These are phyloP conservation scores for Drosophila santomea DNA, from an alignment of 1,140 invertebrate genomes.

Conservation along the genomic window DNA sequence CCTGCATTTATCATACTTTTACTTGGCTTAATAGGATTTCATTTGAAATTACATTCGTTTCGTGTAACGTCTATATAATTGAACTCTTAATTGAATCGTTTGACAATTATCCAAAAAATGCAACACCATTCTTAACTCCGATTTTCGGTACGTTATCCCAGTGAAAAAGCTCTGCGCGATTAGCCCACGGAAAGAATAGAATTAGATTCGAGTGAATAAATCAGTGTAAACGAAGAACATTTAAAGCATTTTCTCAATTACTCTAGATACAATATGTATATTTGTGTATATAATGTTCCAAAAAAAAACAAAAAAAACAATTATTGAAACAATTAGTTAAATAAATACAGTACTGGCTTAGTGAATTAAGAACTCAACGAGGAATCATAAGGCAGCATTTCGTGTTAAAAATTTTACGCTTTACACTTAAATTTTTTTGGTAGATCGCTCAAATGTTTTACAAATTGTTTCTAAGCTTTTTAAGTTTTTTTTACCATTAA, in stretches of 20 bases:
- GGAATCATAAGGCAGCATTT: constrained; percentile 84
- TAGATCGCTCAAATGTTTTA: constrained; percentile 77
- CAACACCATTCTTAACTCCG: constrained; percentile 20
- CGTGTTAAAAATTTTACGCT: constrained; percentile 47
- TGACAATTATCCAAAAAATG: constrained; percentile 62
- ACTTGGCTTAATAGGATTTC: constrained; percentile 80
- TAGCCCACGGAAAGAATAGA: constrained; percentile 54
- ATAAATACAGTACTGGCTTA: constrained; percentile 58
- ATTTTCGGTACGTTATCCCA: constrained; percentile 19
- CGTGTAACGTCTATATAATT: constrained; percentile 57
- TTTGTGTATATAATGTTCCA: constrained; percentile 30
- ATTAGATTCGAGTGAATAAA: constrained; percentile 11
- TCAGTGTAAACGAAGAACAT: constrained; percentile 51
- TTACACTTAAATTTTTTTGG: constrained; percentile 53
- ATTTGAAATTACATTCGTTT: constrained; percentile 37
- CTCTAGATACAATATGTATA: constrained; percentile 35
- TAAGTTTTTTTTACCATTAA: constrained; percentile 41
- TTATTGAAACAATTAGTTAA: constrained; percentile 19
- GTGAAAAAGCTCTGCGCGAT: constrained; percentile 61
- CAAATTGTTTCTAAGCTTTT: constrained; percentile 76
- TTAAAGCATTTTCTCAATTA: constrained; percentile 59
- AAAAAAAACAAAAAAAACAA: constrained; percentile 51
- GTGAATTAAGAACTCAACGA: constrained; percentile 74
- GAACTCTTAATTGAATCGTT: constrained; percentile 79
- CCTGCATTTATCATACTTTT: constrained; percentile 64